A percentile compares a stretch with the other conserved stretches of the same genome.
phyloP scores from a whole-genome alignment of 2,888 invertebrate genomes.

The Resseliella maxima region DNA sequence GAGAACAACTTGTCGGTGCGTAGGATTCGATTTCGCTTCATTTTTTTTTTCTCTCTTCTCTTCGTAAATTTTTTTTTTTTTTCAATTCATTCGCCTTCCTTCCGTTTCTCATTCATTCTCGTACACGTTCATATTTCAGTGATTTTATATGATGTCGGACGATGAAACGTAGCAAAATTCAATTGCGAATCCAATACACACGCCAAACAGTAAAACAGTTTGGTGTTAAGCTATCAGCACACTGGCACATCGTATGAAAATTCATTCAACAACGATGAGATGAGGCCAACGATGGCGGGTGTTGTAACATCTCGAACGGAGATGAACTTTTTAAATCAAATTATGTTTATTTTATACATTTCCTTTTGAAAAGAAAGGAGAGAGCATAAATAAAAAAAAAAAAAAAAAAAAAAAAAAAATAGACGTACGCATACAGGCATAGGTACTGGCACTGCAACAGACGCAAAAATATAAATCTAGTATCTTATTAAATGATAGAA shows the following conservation, averaged over 20 bases:
- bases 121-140: neutral
- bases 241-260: too few relatives aligned
- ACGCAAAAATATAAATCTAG: slow-evolving; percentile 3
- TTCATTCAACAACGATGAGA: too few relatives aligned
- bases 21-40: neutral
- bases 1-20: neutral
- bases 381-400: neutral
- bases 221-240: too few relatives aligned
- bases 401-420: neutral
- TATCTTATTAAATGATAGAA: slow-evolving; percentile 36
- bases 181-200: too few relatives aligned
- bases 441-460: neutral
- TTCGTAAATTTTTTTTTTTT: neutral
- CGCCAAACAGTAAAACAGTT: too few relatives aligned
- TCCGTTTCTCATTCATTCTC: neutral
- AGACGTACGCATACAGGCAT: too few relatives aligned
- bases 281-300: too few relatives aligned
- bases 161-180: too few relatives aligned
- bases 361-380: neutral
- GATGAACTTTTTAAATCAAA: slow-evolving; percentile 42
- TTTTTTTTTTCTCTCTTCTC: neutral
- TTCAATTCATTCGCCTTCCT: neutral
- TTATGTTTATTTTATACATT: slow-evolving; percentile 36
- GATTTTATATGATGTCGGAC: neutral
- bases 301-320: neutral